Conservation (phyloP, 1,140 invertebrate genomes). For the Drosophila grimshawi region DNA sequence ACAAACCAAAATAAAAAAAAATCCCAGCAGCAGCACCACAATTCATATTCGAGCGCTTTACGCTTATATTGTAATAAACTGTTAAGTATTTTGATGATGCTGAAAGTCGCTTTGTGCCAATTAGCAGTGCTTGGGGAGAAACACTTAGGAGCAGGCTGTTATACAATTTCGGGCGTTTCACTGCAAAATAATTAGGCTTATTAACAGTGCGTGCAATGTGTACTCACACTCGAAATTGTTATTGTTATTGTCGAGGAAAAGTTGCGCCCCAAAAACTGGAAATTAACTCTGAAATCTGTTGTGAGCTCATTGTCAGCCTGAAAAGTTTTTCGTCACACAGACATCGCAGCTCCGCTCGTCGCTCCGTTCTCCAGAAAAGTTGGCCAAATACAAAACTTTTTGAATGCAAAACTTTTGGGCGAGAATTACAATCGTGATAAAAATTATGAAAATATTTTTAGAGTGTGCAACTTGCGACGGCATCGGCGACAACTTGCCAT, state of each 20-base stretch:
- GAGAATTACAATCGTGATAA: slow-evolving; percentile 82
- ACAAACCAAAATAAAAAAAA: too few species aligned
- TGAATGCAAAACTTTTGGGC: slow-evolving; percentile 78
- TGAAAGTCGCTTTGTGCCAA: slow-evolving; percentile 30
- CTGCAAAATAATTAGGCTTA: slow-evolving; percentile 72
- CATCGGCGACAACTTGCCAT: slow-evolving; percentile 65
- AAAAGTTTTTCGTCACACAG: slow-evolving; percentile 57
- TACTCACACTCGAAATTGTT: slow-evolving; percentile 62
- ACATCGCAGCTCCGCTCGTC: background rate
- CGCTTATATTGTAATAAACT: slow-evolving; percentile 25
- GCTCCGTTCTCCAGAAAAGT: slow-evolving; percentile 42
- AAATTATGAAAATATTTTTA: slow-evolving; percentile 81
- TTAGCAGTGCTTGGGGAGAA: slow-evolving; percentile 1
- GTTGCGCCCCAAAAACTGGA: slow-evolving; percentile 65
- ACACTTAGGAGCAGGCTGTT: slow-evolving; percentile 23
- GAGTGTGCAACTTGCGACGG: slow-evolving; percentile 63
- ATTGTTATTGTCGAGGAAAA: slow-evolving; percentile 63
- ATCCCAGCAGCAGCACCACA: background rate
- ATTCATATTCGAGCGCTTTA: slow-evolving; percentile 15
- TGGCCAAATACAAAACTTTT: slow-evolving; percentile 70
- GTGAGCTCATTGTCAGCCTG: slow-evolving; percentile 79
- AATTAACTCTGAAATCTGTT: slow-evolving; percentile 82
- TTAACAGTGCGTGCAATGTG: slow-evolving; percentile 75
- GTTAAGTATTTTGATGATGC: slow-evolving; percentile 20
- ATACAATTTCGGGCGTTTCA: slow-evolving; percentile 44